These are phyloP conservation scores for Dissostichus mawsoni DNA, from an alignment of 2,113 vertebrate genomes.

Conservation along the genomic window DNA sequence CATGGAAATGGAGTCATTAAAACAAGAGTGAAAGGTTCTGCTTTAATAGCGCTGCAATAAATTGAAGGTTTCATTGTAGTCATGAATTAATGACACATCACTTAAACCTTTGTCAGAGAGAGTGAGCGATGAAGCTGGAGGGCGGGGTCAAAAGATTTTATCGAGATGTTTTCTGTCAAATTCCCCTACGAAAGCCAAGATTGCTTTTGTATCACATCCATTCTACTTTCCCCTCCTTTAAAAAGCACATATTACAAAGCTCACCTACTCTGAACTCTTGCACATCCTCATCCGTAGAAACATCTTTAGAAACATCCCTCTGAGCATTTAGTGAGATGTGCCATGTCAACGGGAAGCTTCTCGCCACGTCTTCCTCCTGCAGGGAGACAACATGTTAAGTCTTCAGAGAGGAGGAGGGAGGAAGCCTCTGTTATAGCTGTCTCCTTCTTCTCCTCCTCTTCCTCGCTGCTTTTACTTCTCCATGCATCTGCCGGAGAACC, in stretches of 20 bases:
- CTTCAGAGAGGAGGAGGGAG: constrained; percentile 72
- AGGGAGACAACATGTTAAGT: constrained; percentile 77
- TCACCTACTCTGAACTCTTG: constrained; percentile 53
- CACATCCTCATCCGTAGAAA: constrained; percentile 37
- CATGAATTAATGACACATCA: constrained; percentile 37
- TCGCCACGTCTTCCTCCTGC: constrained; percentile 37
- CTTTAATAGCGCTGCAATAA: constrained; percentile 15
- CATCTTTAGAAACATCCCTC: constrained; percentile 37
- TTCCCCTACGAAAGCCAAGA: constrained; percentile 69
- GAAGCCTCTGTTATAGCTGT: constrained; percentile 41
- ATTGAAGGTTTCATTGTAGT: constrained; percentile 25
- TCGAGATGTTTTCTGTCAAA: constrained; percentile 14
- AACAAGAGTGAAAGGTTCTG: constrained; percentile 31
- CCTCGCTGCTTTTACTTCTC: constrained; percentile 49
- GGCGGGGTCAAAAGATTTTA: constrained; percentile 15
- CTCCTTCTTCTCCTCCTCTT: constrained; percentile 47
- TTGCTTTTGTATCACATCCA: constrained; percentile 54
- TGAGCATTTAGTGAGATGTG: constrained; percentile 66
- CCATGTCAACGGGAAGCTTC: constrained; percentile 57
- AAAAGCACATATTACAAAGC: constrained; percentile 52
- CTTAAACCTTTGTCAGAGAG: constrained; percentile 34
- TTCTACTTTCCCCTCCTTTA: constrained; percentile 30
- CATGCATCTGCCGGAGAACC: constrained; percentile 57
- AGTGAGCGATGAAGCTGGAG: constrained; percentile 51
- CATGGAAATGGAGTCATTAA: constrained; percentile 42